Base-by-base conservation (phyloP, 2,888 invertebrate genomes). In the Plemyria rubiginata region DNA sequence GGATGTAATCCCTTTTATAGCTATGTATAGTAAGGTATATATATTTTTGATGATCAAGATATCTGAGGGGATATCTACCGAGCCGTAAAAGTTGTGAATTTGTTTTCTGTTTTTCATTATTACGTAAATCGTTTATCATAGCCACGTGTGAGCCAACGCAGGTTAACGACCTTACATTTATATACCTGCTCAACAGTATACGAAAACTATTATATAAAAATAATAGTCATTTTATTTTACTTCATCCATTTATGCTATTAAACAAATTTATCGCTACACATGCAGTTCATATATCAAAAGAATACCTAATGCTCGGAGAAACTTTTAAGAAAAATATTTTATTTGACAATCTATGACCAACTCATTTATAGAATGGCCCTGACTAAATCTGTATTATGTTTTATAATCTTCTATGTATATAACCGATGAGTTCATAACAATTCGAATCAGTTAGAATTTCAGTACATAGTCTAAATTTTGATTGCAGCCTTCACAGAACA, bases 311-410 rank as follows among this genome's bases (percentile, higher is more conserved):
- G 22, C 36, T 62, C 16, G 41, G 4, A 53, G 40, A 53, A 61
- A 52, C 22, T 16, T 8, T 29, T 43, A 29, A 40, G 29, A 50
- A 52, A 41, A 52, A 36, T n/a, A 45, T 45, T 40, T 45, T 41
- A 49, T 29, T 50, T 36, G 38, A 46, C 12, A 51, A 58, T 58
- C n/a, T 51, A 45, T 32, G 46, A 32, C 32, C 11, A 8, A n/a
- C 36, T 57, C 60, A 65, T 65, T 66, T 59, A 61, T 65, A 66
- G 66, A 62, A 65, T 60, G 62, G 50, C 65, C 67, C 59, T 65
- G 69, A 61, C 59, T 58, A 38, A 60, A 60, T 41, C n/a, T 22
- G 22, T 58, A 51, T 51, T 58, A 50, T 56, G 22, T 41, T 60
- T 54, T 54, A 32, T 16, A 28, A 48, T 59, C 12, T 50, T 54